Evolutionary conservation across 2,888 invertebrate genomes (phyloP).

Genomic region (Tricholauxania praeusta): DNA sequence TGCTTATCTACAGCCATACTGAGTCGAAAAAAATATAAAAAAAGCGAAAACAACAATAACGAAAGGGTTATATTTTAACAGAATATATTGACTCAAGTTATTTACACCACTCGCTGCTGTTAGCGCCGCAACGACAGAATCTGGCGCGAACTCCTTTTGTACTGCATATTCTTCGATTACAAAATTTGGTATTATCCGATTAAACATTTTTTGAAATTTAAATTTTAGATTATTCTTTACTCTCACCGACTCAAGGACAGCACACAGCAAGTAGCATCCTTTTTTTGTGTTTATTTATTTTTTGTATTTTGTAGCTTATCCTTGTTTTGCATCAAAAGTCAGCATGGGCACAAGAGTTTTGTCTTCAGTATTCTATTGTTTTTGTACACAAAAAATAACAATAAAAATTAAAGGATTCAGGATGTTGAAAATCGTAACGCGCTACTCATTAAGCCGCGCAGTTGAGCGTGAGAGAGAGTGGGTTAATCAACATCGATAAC

Average conservation of each 20-base stretch:
- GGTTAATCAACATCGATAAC: conserved; percentile 23
- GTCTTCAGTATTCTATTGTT: conserved; percentile 13
- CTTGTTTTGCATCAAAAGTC: conserved; percentile 12
- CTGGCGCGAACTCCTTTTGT: neutral
- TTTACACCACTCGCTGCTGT: conserved; percentile 21
- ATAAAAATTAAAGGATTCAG: neutral
- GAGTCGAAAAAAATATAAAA: neutral
- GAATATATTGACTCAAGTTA: conserved; percentile 33
- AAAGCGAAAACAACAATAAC: neutral
- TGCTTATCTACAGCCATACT: conserved; percentile 6
- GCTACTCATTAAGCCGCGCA: conserved; percentile 17
- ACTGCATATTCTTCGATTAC: conserved; percentile 29
- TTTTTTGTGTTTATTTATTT: neutral
- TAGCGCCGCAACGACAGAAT: neutral
- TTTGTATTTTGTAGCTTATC: neutral
- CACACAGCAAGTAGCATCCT: conserved; percentile 1
- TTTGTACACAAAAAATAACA: neutral
- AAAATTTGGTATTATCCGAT: conserved; percentile 26
- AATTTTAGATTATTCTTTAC: conserved; percentile 23
- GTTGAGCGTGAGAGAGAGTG: conserved; percentile 18
- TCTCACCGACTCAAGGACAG: neutral
- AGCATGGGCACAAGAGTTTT: neutral
- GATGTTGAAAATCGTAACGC: neutral
- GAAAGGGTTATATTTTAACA: conserved; percentile 28
- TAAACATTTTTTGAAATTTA: conserved; percentile 28